Base-by-base conservation (phyloP, 2,113 vertebrate genomes). In the Spea multiplicata region DNA sequence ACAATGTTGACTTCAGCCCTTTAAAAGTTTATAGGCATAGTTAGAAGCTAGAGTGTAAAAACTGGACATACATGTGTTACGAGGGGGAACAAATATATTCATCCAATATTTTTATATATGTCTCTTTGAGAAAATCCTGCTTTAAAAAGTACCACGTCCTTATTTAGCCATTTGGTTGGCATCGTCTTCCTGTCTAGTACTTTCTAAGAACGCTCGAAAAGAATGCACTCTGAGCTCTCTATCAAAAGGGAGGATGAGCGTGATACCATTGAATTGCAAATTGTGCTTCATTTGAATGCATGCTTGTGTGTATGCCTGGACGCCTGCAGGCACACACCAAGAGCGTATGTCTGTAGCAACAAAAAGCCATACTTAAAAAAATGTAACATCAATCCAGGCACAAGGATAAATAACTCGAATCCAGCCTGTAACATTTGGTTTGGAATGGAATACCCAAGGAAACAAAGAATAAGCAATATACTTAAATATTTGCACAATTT, bases 271-370 rank as follows among this genome's bases (percentile, higher is more conserved):
- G 77, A 80, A 57, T 80, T 80, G 77, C 71, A 80, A 80, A 80
- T 80, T 67, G 50, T 59, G 49, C 70, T 73, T 80, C 52, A 80
- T 80, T 80, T 73, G 70, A 80, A 80, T 80, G 71, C 70, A 73
- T 47, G 50, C 64, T 73, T 70, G 62, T 80, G 61, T 80, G 62
- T 66, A 67, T 46, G 70, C 61, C 70, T 13, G 77, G 62, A 57
- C 77, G 77, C 77, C 70, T 80, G 77, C 77, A 80, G 77, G 70
- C 77, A 66, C 77, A 80, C 77, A 73, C 70, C 77, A 57, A 73
- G 77, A 73, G 70, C 44, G 44, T 73, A 80, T 80, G 77, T 80
- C 77, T 80, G n/a, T 62, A 49, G 48, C 55, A 80, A 80, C 77
- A 80, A 80, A 80, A 73, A 73, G 50, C 30, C 62, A 47, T 66